Conservation (phyloP, 2,888 invertebrate species). For the Eupithecia insigniata region DNA sequence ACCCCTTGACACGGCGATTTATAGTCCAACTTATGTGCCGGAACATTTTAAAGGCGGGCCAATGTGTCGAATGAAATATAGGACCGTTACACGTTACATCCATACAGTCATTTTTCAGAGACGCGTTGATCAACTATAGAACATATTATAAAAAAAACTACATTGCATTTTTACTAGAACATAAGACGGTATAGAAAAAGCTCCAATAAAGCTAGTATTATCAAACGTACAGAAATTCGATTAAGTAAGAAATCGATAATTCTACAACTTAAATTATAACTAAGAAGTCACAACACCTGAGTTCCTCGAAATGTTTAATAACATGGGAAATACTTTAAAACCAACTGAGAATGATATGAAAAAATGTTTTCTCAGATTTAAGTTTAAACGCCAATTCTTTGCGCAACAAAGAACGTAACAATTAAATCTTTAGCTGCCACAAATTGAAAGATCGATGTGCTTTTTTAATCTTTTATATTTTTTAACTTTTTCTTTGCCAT, state of each 20-base stretch:
- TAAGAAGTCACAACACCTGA: neutral
- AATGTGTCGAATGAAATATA: slow-evolving; percentile 39
- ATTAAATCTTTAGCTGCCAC: slow-evolving; percentile 52
- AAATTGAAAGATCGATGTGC: slow-evolving; percentile 70
- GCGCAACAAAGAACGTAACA: slow-evolving; percentile 58
- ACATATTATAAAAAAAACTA: neutral
- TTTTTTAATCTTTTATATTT: slow-evolving; percentile 52
- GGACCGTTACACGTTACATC: slow-evolving; percentile 26
- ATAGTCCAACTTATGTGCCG: slow-evolving; percentile 56
- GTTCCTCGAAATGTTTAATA: neutral
- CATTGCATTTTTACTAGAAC: neutral
- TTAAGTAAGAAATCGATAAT: no score
- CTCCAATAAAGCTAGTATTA: neutral
- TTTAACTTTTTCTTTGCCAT: slow-evolving; percentile 9
- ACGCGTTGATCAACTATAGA: slow-evolving; percentile 1
- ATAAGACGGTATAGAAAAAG: neutral
- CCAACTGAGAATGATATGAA: neutral
- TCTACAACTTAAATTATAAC: neutral
- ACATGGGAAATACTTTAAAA: neutral
- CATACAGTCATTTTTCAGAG: slow-evolving; percentile 20
- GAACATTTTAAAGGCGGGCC: slow-evolving; percentile 56
- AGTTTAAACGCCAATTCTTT: slow-evolving; percentile 41
- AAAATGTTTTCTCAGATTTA: slow-evolving; percentile 33
- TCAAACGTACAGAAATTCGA: neutral
- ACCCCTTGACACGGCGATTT: slow-evolving; percentile 75